Percentiles rank a stretch among this genome's conserved stretches.
These are phyloP conservation scores for Tokudaia muenninki DNA, from an alignment of 2,797 vertebrate genomes.

Conservation along the genomic window DNA sequence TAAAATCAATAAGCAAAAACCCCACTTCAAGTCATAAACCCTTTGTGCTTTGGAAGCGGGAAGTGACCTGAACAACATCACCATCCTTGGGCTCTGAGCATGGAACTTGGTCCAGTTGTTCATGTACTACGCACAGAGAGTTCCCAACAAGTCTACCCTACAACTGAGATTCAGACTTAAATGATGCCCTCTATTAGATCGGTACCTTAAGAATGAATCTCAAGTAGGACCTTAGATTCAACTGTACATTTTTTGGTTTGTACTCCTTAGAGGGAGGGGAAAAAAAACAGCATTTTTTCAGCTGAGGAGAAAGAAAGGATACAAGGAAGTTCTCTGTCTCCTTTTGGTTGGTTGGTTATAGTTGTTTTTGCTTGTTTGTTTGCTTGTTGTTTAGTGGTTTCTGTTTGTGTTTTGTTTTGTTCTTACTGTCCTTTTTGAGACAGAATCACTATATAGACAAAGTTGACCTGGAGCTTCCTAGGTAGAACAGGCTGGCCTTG, in stretches of 20 bases:
- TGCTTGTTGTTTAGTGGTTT: background rate
- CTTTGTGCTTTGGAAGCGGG: conserved; percentile 1
- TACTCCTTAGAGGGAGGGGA: background rate
- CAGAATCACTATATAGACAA: background rate
- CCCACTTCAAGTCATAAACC: background rate
- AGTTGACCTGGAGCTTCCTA: background rate
- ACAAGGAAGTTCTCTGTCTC: background rate
- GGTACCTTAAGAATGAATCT: conserved; percentile 7
- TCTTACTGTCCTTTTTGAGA: background rate
- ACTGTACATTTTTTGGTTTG: conserved; percentile 36
- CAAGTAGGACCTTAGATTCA: conserved; percentile 1
- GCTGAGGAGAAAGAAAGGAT: conserved; percentile 5
- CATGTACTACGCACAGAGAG: background rate
- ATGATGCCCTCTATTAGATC: background rate
- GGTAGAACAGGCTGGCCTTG: background rate
- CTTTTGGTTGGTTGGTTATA: background rate
- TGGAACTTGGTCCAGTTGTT: background rate
- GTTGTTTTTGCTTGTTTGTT: background rate
- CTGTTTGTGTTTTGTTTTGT: background rate
- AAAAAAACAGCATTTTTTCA: conserved; percentile 20
- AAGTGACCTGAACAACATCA: background rate
- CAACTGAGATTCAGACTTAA: conserved; percentile 34
- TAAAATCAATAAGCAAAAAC: background rate
- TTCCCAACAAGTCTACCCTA: background rate
- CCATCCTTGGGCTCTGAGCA: background rate